Evolutionary conservation across 1,140 invertebrate species (phyloP), one percentile per base, ranked within the genome.

Genomic region (Drosophila setifemur): DNA sequence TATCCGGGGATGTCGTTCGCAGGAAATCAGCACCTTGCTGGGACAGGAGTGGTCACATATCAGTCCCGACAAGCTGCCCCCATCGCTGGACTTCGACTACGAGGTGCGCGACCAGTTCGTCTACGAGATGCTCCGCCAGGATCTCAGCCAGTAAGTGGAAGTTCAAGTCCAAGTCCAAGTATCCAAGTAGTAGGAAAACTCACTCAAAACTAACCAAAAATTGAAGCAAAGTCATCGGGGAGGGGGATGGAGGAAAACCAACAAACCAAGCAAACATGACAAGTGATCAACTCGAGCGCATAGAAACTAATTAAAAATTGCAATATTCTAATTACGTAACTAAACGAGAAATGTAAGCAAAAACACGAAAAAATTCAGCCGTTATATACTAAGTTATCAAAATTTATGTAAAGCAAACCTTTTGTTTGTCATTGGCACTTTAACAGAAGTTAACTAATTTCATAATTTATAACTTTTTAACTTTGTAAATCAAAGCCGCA

Each of bases 21-120:
- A 92, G 91, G 91, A 92, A 82, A 91, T 92, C 60, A 81, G 86
- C 58, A 71, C 85, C 8, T 73, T 91, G 35, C 68, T 92, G 58
- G 89, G 90, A 23, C 83, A 87, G 52, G 74, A 88, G 19, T 92
- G 92, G 91, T 74, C 88, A 43, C 91, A 91, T 3, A 48, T 90
- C 11, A 69, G 86, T 49, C 55, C 57, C 11, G 76, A 88, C 23
- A 79, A 90, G 45, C 57, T 92, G 43, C 91, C 92, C 73, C 89
- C 91, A 26, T 90, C 85, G 26, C 63, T 89, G 18, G 67, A 69
- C 11, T 88, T 88, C 4, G 60, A 83, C 26, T 83, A 82, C 40
- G 79, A 90, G 43, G 52, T 74, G 19, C 87, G 89, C 47, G 83
- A 90, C 53, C 68, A 90, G 47, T 90, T 73, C 35, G 77, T 90